These are phyloP conservation scores for Machimus atricapillus DNA, from an alignment of 2,888 invertebrate species.

Conservation along the genomic window DNA sequence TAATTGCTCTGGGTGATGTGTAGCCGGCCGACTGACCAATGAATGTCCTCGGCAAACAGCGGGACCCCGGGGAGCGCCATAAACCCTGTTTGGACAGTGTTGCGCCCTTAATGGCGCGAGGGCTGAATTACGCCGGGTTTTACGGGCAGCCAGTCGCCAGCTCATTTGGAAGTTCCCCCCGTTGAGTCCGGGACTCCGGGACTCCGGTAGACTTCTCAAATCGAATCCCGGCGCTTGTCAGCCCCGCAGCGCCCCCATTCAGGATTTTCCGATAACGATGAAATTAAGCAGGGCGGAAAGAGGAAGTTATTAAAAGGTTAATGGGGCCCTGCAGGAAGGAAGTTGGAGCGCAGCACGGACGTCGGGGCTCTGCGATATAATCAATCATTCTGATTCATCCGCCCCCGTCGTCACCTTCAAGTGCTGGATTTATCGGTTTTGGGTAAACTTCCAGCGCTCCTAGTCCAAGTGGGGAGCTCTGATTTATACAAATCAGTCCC, in stretches of 20 bases:
- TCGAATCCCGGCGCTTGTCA: background rate
- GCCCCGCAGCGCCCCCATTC: background rate
- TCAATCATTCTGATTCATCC: background rate
- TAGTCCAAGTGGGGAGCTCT: background rate
- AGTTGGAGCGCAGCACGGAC: background rate
- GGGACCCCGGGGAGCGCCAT: background rate
- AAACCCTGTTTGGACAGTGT: conserved; percentile 15
- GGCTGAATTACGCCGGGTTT: background rate
- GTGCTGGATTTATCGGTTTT: background rate
- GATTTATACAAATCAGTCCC: conserved; percentile 22
- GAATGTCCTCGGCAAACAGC: background rate
- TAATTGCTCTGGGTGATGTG: background rate
- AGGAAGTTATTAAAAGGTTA: background rate
- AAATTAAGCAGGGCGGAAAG: background rate
- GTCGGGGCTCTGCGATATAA: background rate
- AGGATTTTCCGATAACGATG: background rate
- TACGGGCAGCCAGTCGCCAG: conserved; percentile 20
- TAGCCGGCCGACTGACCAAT: background rate
- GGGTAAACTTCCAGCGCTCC: background rate
- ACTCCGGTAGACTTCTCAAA: background rate
- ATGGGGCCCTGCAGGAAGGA: background rate
- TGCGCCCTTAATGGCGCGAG: background rate
- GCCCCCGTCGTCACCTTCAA: background rate
- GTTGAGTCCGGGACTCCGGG: background rate
- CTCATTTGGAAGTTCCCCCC: background rate